Conservation (phyloP, 2,888 invertebrate species). For the Baronia brevicornis region DNA sequence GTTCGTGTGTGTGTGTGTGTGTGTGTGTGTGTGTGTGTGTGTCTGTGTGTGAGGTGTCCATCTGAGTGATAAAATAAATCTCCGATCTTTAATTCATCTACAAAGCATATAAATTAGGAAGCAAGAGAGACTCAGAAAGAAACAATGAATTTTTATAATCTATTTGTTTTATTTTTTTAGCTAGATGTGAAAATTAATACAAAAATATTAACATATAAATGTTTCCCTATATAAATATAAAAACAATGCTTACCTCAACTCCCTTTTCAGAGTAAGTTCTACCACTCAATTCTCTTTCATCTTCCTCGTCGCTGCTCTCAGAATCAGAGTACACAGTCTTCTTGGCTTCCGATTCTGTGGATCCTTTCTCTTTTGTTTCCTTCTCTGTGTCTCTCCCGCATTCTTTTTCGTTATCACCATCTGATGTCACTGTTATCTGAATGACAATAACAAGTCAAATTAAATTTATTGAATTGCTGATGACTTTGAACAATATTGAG, state of each 20-base stretch:
- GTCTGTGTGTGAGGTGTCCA: no score
- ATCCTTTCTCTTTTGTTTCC: conserved; percentile 29
- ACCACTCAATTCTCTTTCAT: conserved; percentile 85
- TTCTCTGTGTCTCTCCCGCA: conserved; percentile 32
- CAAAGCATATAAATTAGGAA: no score
- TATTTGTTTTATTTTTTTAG: neutral
- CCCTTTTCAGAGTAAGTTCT: conserved; percentile 86
- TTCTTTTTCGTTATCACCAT: conserved; percentile 38
- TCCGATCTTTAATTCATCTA: no score
- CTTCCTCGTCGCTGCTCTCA: conserved; percentile 82
- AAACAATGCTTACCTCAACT: conserved; percentile 74
- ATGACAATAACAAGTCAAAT: neutral
- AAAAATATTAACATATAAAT: neutral
- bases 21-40: neutral
- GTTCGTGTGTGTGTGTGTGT: no score
- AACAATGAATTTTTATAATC: neutral
- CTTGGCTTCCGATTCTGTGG: conserved; percentile 25
- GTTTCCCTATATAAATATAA: neutral
- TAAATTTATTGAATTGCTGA: no score
- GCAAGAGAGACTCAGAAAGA: no score
- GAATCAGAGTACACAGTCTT: conserved; percentile 74
- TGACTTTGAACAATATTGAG: no score
- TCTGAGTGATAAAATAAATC: no score
- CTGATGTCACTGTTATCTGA: conserved; percentile 65
- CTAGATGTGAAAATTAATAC: neutral